These are phyloP conservation scores for Phalloptychus januarius DNA, from an alignment of 2,797 vertebrate species.

Conservation along the genomic window DNA sequence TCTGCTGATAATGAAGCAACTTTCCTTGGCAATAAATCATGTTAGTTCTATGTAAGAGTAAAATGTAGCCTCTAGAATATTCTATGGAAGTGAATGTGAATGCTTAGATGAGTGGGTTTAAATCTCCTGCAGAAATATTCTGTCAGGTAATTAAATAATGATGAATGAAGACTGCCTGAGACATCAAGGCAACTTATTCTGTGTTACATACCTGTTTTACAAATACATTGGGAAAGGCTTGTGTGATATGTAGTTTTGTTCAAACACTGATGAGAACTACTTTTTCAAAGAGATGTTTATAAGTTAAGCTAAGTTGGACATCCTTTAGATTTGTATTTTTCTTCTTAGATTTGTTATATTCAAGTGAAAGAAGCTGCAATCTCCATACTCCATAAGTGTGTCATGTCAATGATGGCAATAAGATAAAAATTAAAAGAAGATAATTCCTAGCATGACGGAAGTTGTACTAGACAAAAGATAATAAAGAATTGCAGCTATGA, in stretches of 20 bases:
- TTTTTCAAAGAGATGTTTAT: not conserved
- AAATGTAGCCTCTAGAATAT: slow-evolving; percentile 33
- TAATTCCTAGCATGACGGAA: not conserved
- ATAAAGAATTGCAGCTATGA: not conserved
- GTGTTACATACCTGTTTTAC: slow-evolving; percentile 40
- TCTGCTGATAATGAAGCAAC: slow-evolving; percentile 64
- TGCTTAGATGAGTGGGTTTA: slow-evolving; percentile 34
- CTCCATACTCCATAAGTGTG: not conserved
- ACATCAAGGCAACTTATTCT: slow-evolving; percentile 49
- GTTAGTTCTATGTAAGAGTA: slow-evolving; percentile 40
- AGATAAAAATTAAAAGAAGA: not conserved
- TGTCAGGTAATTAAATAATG: slow-evolving; percentile 61
- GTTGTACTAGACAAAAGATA: not conserved
- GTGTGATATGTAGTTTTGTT: slow-evolving; percentile 30
- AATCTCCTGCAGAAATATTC: slow-evolving; percentile 42
- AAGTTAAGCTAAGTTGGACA: not conserved
- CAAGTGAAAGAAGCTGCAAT: not conserved
- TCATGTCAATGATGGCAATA: not conserved
- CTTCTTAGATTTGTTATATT: not conserved
- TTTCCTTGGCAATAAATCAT: slow-evolving; percentile 40
- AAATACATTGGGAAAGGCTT: slow-evolving; percentile 5
- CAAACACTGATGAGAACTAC: not conserved
- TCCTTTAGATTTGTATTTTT: not conserved
- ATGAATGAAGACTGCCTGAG: slow-evolving; percentile 56
- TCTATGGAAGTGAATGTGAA: slow-evolving; percentile 1